Evolutionary conservation across 2,888 invertebrate species (phyloP), one percentile per base, ranked within the genome.

Genomic region (Ophioninae sp.): DNA sequence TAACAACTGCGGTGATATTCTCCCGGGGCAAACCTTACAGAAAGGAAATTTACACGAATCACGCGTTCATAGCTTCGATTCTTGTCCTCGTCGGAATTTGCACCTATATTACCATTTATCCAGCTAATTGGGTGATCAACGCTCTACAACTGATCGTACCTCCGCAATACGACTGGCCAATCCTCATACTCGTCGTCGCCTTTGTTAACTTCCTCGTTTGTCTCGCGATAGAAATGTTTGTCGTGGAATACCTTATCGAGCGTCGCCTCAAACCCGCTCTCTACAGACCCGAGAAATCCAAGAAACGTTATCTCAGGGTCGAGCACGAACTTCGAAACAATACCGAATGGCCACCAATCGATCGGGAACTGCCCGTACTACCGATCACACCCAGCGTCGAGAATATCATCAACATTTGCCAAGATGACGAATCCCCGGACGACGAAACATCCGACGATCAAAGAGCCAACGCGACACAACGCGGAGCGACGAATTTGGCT

Each of bases 11-110:
- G 0, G 92, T 95, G 76, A 94, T 94, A 57, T 96, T 95, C 89
- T 95, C 96, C 0, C 94, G 95, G 82, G 96, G 96, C 0, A 95
- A 94, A 76, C 96, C 96, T 0, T 96, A 95, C 88, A 92, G 96
- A 62, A 94, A 94, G 88, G 93, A 94, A 0, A 93, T 96, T 73
- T 95, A 94, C 86, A 95, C 95, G 3, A 96, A 96, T 89, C 90
- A 93, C 87, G 90, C 93, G 39, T 94, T 95, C 76, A 91, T 94
- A 0, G 81, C 91, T 0, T 93, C 94, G 13, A 90, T 95, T 41
- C 56, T 94, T 6, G 6, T 94, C 0, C 93, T 95, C 85, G 93
- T 93, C 0, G 85, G 91, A 0, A 86, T 95, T 65, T 95, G 95
- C 67, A 79, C 89, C 0, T 95, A 94, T 86, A 93, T 95, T 23